Base-by-base conservation (phyloP, 2,113 vertebrate species). In the Periophthalmus modestus region DNA sequence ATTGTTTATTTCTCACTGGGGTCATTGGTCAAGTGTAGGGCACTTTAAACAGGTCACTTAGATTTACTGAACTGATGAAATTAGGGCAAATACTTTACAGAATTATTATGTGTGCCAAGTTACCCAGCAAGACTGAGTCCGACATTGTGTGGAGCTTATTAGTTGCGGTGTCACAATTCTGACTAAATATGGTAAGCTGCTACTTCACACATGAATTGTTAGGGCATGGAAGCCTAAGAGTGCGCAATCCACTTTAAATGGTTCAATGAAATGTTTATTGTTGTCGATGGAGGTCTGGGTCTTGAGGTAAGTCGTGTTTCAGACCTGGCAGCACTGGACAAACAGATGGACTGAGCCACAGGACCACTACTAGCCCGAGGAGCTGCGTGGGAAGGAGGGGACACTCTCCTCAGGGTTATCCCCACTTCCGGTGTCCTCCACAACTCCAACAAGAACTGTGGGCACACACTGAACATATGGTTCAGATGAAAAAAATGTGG, bases 391-490 rank as follows among this genome's bases (percentile, higher is more conserved):
- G 76, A 58, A 33, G 69, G 69, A 33, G 57, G 71, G 80, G 71
- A 57, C 23, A 72, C 6, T 77, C 77, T 62, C 15, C 0, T 33
- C 9, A 33, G 34, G 1, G 18, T 62, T 54, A 75, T 78, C 86
- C 90, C 82, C 55, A 83, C 50, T 79, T 80, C 72, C 52, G 67
- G 74, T 70, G 36, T 80, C 52, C 77, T 75, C 78, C 62, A 50
- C 10, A 48, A 50, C 50, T 11, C 19, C 46, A 61, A 23, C 62
- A n/a, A 72, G 72, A 78, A 28, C 23, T 1, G 50, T 39, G 46
- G 54, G n/a, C 39, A 52, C 48, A 7, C 66, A 24, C 21, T 68
- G 16, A 59, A 54, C 67, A 70, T 73, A 84, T 82, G 77, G 33
- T 70, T 77, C 71, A 69, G 23, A 28, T 16, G 47, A 63, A 39